Evolutionary conservation across 1,140 invertebrate species (phyloP).

Genomic region (Nylanderia fulva): DNA sequence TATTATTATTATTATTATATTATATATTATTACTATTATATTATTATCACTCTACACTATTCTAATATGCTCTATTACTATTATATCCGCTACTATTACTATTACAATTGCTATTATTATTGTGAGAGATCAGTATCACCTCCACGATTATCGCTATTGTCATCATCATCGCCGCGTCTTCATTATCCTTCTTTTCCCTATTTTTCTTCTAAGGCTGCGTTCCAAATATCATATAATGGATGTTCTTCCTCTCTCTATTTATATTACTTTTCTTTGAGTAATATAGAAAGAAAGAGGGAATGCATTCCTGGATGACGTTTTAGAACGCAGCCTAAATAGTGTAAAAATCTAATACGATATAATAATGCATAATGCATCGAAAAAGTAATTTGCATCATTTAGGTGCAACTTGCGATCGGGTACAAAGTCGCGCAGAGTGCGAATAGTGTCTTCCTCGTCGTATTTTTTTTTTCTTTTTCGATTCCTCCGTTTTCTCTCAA

Average conservation of each 20-base stretch:
- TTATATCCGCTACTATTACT: slow-evolving; percentile 28
- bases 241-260: too few relatives aligned
- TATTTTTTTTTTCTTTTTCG: background rate
- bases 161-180: background rate
- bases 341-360: background rate
- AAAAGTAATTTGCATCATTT: background rate
- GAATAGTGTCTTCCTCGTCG: slow-evolving; percentile 45
- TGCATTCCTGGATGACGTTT: too few relatives aligned
- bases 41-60: slow-evolving; percentile 12
- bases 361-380: background rate
- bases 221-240: too few relatives aligned
- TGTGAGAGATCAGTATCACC: slow-evolving; percentile 25
- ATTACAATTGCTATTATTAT: slow-evolving; percentile 42
- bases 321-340: too few relatives aligned
- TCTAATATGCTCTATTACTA: background rate
- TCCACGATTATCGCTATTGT: slow-evolving; percentile 2
- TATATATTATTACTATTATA: slow-evolving; percentile 28
- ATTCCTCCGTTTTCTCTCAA: background rate
- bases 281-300: too few relatives aligned
- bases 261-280: too few relatives aligned
- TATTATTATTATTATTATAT: slow-evolving; percentile 32
- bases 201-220: background rate
- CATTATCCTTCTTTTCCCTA: background rate
- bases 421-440: slow-evolving; percentile 11
- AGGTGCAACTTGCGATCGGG: background rate